These are phyloP conservation scores for Poecilia picta DNA, from an alignment of 2,797 vertebrate species.

Conservation along the genomic window DNA sequence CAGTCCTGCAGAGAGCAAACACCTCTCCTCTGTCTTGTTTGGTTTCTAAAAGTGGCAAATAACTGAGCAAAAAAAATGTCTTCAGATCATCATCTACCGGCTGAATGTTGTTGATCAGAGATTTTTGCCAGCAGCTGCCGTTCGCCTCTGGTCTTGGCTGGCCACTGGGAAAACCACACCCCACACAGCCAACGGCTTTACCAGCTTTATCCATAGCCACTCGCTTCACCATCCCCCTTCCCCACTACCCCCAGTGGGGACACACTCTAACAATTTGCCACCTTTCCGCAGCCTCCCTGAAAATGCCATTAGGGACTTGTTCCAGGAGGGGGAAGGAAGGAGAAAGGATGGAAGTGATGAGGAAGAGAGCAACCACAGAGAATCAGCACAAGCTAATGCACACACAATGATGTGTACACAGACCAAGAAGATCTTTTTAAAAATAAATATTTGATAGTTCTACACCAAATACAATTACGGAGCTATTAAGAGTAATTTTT, in stretches of 20 bases:
- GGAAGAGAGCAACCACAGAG: constrained; percentile 52
- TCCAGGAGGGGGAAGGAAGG: constrained; percentile 28
- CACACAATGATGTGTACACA: constrained; percentile 18
- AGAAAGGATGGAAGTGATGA: neutral
- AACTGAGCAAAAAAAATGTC: constrained; percentile 15
- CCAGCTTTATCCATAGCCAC: constrained; percentile 64
- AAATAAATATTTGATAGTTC: constrained; percentile 13
- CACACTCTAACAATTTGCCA: constrained; percentile 67
- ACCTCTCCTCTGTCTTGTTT: constrained; percentile 4
- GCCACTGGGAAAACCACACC: constrained; percentile 78
- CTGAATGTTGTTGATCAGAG: constrained; percentile 45
- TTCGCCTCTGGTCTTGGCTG: constrained; percentile 67
- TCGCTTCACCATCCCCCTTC: constrained; percentile 57
- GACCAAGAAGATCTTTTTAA: constrained; percentile 5
- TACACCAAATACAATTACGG: constrained; percentile 11
- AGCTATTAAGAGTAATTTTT: neutral
- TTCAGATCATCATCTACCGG: constrained; percentile 28
- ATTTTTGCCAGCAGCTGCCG: constrained; percentile 30
- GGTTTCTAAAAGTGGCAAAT: constrained; percentile 40
- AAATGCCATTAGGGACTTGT: constrained; percentile 68
- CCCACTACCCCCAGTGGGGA: constrained; percentile 36
- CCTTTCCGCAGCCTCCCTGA: constrained; percentile 64
- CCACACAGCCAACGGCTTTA: constrained; percentile 63
- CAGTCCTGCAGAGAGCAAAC: neutral
- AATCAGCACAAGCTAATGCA: constrained; percentile 41